Evolutionary conservation across 2,797 vertebrate genomes (phyloP), one percentile per base, ranked within the genome.

Genomic region (Natrix natrix): DNA sequence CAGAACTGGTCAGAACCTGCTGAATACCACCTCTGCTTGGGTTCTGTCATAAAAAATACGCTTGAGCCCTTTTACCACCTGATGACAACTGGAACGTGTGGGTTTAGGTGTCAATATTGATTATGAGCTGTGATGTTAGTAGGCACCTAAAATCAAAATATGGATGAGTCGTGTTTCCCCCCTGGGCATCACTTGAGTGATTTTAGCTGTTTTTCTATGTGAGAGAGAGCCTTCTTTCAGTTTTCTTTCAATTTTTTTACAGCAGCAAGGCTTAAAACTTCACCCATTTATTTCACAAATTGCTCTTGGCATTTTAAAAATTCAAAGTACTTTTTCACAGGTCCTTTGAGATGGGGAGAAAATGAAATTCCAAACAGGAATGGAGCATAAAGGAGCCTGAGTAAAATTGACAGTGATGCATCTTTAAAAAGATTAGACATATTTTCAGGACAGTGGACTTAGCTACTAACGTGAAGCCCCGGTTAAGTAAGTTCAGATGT

Each of bases 291-390:
- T 89, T 90, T 92, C 92, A 90, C 69, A 90, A 83, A 55, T 60
- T 63, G 91, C 37, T 66, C 12, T 16, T 93, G n/a, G 55, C 87
- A 32, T 88, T 22, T 92, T 66, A 61, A 32, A 57, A 66, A 48
- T 90, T 92, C 89, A 91, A 66, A 83, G 63, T 55, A 28, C 11
- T 48, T 22, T 56, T 57, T 66, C 59, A 66, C 83, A 83, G 52
- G 2, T 86, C 86, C 52, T 59, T n/a, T 89, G 86, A 88, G 86
- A 90, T 56, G 57, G 61, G 20, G 43, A 63, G 90, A 60, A 11
- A 93, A 90, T 93, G 60, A 90, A 90, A 87, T 22, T 61, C 86
- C 88, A 83, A 90, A 59, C 63, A 88, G 63, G 88, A 91, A 83
- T 61, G 66, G 37, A 78, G 66, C n/a, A 88, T 28, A 83, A 83